phyloP scores from a whole-genome alignment of 1,140 invertebrate species.

The Charaxes varanes region DNA sequence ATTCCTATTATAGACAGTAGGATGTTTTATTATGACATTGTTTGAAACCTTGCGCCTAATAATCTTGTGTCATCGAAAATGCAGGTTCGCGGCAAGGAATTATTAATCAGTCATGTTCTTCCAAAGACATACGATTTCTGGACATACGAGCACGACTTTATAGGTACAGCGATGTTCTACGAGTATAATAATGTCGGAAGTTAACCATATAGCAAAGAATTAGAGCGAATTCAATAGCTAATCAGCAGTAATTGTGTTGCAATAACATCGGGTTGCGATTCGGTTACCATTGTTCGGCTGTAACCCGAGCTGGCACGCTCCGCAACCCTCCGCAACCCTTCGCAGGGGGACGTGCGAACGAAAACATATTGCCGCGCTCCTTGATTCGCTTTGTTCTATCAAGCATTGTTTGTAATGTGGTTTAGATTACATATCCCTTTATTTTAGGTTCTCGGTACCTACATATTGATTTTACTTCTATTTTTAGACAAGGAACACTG shows the following conservation, averaged over 20 bases:
- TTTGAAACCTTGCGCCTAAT: too few species aligned
- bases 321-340: slow-evolving; percentile 25
- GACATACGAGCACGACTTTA: too few species aligned
- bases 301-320: slow-evolving; percentile 38
- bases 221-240: slow-evolving; percentile 47
- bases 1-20: too few species aligned
- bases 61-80: too few species aligned
- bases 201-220: slow-evolving; percentile 19
- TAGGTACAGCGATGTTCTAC: too few species aligned
- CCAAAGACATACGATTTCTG: too few species aligned
- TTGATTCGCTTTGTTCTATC: slow-evolving; percentile 15
- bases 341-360: slow-evolving; percentile 39
- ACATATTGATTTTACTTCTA: too few species aligned
- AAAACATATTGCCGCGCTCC: slow-evolving; percentile 34
- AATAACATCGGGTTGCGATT: slow-evolving; percentile 34
- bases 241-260: slow-evolving; percentile 54
- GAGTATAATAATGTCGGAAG: too few species aligned
- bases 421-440: slow-evolving; percentile 18
- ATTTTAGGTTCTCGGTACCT: slow-evolving; percentile 2
- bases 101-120: too few species aligned
- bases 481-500: too few species aligned
- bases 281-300: slow-evolving; percentile 37
- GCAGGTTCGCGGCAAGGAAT: too few species aligned
- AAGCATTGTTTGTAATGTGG: slow-evolving; percentile 19
- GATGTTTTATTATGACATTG: too few species aligned